These are phyloP conservation scores for Lasioglossum oenotherae DNA, from an alignment of 2,888 invertebrate genomes.

Conservation along the genomic window DNA sequence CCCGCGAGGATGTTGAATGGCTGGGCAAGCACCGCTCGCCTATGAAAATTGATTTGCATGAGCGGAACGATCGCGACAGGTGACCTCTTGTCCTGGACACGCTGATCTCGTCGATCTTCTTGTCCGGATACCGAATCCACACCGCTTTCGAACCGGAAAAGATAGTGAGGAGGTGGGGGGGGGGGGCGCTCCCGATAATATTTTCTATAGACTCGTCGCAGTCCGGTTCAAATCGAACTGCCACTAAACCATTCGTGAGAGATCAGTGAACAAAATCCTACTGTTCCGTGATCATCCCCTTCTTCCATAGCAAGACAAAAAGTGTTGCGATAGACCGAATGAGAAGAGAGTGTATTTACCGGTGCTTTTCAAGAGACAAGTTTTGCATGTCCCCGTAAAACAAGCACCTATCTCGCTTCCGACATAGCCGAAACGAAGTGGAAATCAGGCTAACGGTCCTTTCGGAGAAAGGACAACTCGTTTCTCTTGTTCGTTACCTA, in stretches of 20 bases:
- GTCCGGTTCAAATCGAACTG: neutral
- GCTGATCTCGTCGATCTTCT: neutral
- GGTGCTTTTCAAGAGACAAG: neutral
- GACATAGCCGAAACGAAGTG: slow-evolving; percentile 44
- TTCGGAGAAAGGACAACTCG: slow-evolving; percentile 59
- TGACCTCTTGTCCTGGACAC: slow-evolving; percentile 32
- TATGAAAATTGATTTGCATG: slow-evolving; percentile 52
- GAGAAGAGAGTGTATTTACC: neutral
- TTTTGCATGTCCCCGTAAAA: slow-evolving; percentile 22
- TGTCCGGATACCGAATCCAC: neutral
- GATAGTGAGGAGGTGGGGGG: no score
- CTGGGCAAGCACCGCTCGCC: neutral
- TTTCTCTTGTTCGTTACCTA: slow-evolving; percentile 58
- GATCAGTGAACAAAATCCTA: neutral
- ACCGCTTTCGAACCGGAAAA: neutral
- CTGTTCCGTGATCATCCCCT: neutral
- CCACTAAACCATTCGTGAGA: neutral
- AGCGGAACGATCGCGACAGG: slow-evolving; percentile 37
- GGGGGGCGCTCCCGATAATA: neutral
- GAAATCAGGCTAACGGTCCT: slow-evolving; percentile 59
- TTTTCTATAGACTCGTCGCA: neutral
- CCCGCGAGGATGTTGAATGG: slow-evolving; percentile 7
- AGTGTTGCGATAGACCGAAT: neutral
- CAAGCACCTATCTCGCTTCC: slow-evolving; percentile 53
- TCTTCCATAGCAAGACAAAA: neutral